Evolutionary conservation across 2,113 vertebrate species (phyloP), one percentile per base, ranked within the genome.

Genomic region (Gambusia affinis): DNA sequence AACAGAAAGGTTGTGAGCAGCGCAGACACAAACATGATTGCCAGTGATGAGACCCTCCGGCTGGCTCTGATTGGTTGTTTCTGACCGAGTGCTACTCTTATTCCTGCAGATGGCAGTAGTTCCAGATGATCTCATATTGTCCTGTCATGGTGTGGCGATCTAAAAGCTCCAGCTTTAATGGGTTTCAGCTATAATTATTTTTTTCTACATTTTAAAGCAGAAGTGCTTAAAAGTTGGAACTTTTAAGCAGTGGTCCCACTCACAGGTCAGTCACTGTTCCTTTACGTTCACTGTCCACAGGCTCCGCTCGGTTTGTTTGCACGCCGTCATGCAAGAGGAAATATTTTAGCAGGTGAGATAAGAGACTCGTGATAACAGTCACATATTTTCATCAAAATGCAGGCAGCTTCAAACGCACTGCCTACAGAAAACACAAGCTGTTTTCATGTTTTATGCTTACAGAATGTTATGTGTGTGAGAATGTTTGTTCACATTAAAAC

Each of bases 341-440:
- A 80, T 29, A 12, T 24, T 39, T 78, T 33, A 70, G 79, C 61
- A 70, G 28, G 7, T 64, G 31, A 66, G 81, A 83, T 79, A 81
- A 83, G 57, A 2, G 64, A 66, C 27, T 67, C n/a, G 0, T 42
- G 29, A 54, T 60, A 75, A 74, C 30, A 65, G 42, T 51, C 64
- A 42, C 37, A 76, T 33, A n/a, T 62, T 60, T 22, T 47, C 33
- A 22, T 4, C 28, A 10, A 12, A 75, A 64, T 57, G 22, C 51
- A 24, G 24, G 51, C 51, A n/a, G 5, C 24, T 57, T 24, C 24
- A 57, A 11, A 57, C 51, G 11, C 51, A 10, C 51, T 57, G 19
- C 22, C 51, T 57, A 57, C 10, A 8, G 24, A 57, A 57, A 19
- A 57, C 1, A 11, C 17, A 22, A 10, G 51, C 2, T 0, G 8